Evolutionary conservation across 1,140 invertebrate genomes (phyloP), one percentile per base, ranked within the genome.

Genomic region (Macrocentrus cingulum): DNA sequence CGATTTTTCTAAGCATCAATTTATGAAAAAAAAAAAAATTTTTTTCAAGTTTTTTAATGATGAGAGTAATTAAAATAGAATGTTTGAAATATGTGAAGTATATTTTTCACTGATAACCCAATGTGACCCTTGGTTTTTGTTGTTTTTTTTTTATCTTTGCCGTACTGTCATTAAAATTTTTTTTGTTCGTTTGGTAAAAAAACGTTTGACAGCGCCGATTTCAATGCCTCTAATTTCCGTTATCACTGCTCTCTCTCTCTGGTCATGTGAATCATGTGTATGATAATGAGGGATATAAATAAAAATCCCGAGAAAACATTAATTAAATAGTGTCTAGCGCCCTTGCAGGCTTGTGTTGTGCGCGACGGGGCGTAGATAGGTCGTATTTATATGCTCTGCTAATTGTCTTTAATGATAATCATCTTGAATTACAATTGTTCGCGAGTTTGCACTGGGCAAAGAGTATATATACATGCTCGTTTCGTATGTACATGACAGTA

Each of bases 361-460:
- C 58, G 62, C 61, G 66, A 68, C 62, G 62, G 69, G 72, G 74
- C 72, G 74, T 74, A 75, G 76, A 78, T 77, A 76, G 68, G 63
- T 57, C 61, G 69, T 77, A 75, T 77, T 78, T 78, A 75, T 78
- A 75, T 71, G 73, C 75, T 65, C 67, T 60, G 76, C 72, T 79
- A 79, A 78, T 79, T 79, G 77, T 79, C 76, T 76, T 63, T 66
- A 61, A 55, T 62, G 76, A 78, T 78, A 78, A 76, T 62, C 63
- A 78, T 78, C 76, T 75, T 75, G 72, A 74, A 74, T 77, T 77
- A 76, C 73, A 62, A 62, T 62, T 62, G 54, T 73, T 77, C 71
- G 66, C 66, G 70, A 70, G 68, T 71, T 72, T 65, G 67, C 64
- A 64, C 67, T 61, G 67, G 67, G 58, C 64, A 66, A 58, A 32